Evolutionary conservation across 2,888 invertebrate species (phyloP).

Genomic region (Phortica okadai): DNA sequence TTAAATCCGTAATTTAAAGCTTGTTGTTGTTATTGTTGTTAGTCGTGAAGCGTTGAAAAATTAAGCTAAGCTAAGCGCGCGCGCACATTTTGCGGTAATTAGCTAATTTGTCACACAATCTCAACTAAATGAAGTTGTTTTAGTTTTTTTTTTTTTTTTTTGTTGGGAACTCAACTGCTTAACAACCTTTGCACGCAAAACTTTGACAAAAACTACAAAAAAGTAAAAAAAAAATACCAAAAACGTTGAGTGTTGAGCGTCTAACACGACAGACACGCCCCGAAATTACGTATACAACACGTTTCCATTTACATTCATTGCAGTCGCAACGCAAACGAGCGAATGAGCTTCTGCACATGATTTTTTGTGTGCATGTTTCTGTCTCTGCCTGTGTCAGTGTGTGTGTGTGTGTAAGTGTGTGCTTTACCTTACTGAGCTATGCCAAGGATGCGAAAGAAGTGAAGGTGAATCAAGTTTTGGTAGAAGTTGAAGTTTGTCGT

Average conservation of each 20-base stretch:
- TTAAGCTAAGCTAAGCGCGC: background rate
- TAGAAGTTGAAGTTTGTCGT: background rate
- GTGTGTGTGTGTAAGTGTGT: background rate
- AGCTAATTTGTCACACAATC: conserved; percentile 70
- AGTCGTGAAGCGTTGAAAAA: conserved; percentile 46
- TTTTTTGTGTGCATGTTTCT: background rate
- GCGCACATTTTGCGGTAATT: conserved; percentile 60
- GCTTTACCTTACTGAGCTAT: too few relatives aligned
- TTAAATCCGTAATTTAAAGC: conserved; percentile 44
- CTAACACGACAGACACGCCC: conserved; percentile 52
- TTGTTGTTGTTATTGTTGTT: conserved; percentile 48
- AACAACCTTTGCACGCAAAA: background rate
- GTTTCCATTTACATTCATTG: conserved; percentile 58
- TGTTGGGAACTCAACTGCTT: background rate
- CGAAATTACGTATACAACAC: conserved; percentile 62
- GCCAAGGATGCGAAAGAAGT: background rate
- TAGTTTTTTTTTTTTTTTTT: background rate
- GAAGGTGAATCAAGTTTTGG: background rate
- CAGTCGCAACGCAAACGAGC: conserved; percentile 13
- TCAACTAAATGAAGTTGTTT: conserved; percentile 61
- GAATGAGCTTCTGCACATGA: background rate
- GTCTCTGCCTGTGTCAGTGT: too few relatives aligned
- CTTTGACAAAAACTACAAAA: conserved; percentile 11
- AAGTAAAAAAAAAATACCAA: background rate
- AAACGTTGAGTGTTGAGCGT: background rate